These are phyloP conservation scores for Speoplatyrhinus poulsoni DNA, from an alignment of 2,113 vertebrate species.

Conservation along the genomic window DNA sequence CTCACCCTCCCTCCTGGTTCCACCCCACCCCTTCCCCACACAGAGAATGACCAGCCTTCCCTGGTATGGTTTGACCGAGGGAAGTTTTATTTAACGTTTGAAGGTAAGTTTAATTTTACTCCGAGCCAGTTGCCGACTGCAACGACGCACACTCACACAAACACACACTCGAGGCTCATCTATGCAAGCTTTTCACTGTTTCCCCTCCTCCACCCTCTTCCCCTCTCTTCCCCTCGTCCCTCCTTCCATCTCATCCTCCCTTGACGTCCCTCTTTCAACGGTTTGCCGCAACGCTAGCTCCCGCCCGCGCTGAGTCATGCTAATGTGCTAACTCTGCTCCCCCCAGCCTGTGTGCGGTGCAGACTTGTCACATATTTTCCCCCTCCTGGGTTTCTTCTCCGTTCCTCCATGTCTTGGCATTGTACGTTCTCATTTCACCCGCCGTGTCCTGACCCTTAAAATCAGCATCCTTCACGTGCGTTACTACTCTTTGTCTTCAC, in stretches of 20 bases:
- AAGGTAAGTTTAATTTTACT: constrained; percentile 96
- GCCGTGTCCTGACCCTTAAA: constrained; percentile 28
- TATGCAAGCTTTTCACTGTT: constrained; percentile 60
- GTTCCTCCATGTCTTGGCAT: constrained; percentile 27
- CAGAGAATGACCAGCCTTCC: constrained; percentile 99
- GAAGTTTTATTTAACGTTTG: constrained; percentile 99
- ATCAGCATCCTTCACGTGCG: constrained; percentile 45
- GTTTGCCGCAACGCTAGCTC: constrained; percentile 34
- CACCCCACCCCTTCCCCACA: constrained; percentile 80
- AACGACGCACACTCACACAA: constrained; percentile 71
- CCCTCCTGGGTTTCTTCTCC: constrained; percentile 18
- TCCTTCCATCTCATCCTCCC: constrained; percentile 12
- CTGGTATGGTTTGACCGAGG: constrained; percentile 99
- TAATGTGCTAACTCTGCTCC: constrained; percentile 11
- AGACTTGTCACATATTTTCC: neutral
- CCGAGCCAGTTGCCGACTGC: constrained; percentile 55
- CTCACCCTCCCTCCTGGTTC: constrained; percentile 43
- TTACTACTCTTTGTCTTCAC: constrained; percentile 45
- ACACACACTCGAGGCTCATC: constrained; percentile 72
- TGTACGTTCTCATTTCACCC: constrained; percentile 51
- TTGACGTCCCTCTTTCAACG: constrained; percentile 30
- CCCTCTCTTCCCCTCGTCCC: constrained; percentile 36
- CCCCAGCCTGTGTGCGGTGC: neutral
- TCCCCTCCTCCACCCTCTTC: constrained; percentile 48
- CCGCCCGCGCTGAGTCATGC: constrained; percentile 51